Evolutionary conservation across 2,797 vertebrate genomes (phyloP), one percentile per base, ranked within the genome.

Genomic region (Sparus aurata): DNA sequence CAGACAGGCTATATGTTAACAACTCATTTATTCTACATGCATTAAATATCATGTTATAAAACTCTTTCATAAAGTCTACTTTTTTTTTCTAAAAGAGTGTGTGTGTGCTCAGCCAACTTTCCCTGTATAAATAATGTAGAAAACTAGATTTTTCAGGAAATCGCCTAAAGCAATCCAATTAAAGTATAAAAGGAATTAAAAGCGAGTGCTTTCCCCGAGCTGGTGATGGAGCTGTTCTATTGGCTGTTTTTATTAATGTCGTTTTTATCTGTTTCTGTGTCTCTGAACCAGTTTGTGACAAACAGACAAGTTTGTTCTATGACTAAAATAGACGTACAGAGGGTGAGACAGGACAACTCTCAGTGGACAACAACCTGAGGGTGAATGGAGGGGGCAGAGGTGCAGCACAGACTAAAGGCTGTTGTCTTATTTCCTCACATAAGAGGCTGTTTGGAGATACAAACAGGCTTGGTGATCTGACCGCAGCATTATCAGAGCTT

Each of bases 91-190:
- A 1, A 53, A 72, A 82, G 23, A 69, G 50, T 67, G 47, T 73
- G 59, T 81, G 66, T 81, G 69, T 78, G 70, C 55, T 81, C 20
- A 15, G 66, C 17, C 47, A 65, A 72, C 46, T 41, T 69, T 72
- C 23, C 54, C 22, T 23, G 13, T 63, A 83, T 83, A 45, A 79
- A 84, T 84, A 79, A 82, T 85, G 53, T 25, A 76, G 70, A 46
- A 38, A 79, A 43, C 1, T 7, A 0, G 22, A 67, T 60, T 73
- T 73, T 75, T 57, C 22, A 72, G 73, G 66, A 85, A 87, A 68
- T 61, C 10, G 71, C 80, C 74, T 4, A 8, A 61, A 88, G 87
- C 80, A 18, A 38, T 65, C 30, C 7, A 75, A 72, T 86, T 85
- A 79, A 68, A 79, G 45, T 58, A 15, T 72, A 59, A 78, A 66